These are phyloP conservation scores for Drosophila pachea DNA, from an alignment of 1,140 invertebrate species.

Conservation along the genomic window DNA sequence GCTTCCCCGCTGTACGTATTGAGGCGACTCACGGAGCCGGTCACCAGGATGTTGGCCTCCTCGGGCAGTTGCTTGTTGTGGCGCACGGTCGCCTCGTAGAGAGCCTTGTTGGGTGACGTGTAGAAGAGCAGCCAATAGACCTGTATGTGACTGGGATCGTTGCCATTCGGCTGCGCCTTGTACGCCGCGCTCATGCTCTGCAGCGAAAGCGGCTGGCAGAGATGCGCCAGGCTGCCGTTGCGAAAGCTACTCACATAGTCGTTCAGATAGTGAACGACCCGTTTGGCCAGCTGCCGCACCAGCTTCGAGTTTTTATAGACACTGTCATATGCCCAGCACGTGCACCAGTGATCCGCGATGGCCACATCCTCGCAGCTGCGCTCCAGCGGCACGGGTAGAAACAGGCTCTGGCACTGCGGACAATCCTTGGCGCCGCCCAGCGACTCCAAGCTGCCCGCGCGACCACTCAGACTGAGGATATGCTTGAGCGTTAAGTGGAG, in stretches of 20 bases:
- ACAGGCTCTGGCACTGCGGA: slow-evolving; percentile 84
- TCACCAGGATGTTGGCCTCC: slow-evolving; percentile 49
- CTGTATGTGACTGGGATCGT: slow-evolving; percentile 24
- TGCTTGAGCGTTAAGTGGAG: slow-evolving; percentile 84
- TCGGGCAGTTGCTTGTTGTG: slow-evolving; percentile 57
- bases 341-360: slow-evolving; percentile 88
- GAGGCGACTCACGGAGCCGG: slow-evolving; percentile 82
- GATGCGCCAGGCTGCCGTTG: slow-evolving; percentile 57
- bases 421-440: slow-evolving; percentile 78
- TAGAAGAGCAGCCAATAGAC: slow-evolving; percentile 79
- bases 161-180: slow-evolving; percentile 37
- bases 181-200: slow-evolving; percentile 51
- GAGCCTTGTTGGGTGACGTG: slow-evolving; percentile 80
- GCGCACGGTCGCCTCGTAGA: slow-evolving; percentile 82
- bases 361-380: slow-evolving; percentile 86
- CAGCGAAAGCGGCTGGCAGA: slow-evolving; percentile 47
- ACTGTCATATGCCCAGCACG: slow-evolving; percentile 82
- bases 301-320: slow-evolving; percentile 78
- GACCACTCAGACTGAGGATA: slow-evolving; percentile 76
- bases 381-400: slow-evolving; percentile 82
- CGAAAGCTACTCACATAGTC: slow-evolving; percentile 56
- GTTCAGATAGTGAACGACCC: slow-evolving; percentile 79
- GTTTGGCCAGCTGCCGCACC: slow-evolving; percentile 79
- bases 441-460: slow-evolving; percentile 78
- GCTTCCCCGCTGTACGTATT: slow-evolving; percentile 81